phyloP scores from a whole-genome alignment of 1,140 invertebrate genomes.

The Monomorium pharaonis region DNA sequence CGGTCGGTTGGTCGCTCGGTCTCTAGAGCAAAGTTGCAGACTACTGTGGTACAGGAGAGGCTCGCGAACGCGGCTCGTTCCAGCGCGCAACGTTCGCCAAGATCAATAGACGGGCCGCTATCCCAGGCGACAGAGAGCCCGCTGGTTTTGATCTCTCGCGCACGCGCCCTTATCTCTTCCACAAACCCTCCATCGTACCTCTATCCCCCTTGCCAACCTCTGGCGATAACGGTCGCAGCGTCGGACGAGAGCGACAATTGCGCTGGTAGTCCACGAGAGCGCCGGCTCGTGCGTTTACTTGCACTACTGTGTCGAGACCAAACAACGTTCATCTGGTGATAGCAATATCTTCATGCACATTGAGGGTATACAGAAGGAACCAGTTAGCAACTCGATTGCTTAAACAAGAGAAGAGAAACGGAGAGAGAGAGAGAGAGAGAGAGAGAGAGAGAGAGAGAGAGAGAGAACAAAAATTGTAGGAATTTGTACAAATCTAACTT shows the following conservation, averaged over 20 bases:
- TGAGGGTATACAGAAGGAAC: neutral
- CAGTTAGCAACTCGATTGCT: neutral
- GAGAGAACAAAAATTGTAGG: neutral
- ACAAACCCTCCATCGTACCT: neutral
- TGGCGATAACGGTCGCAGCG: constrained; percentile 53
- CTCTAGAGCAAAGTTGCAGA: constrained; percentile 12
- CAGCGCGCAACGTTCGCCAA: constrained; percentile 77
- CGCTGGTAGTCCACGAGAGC: neutral
- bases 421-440: neutral
- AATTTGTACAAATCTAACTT: neutral
- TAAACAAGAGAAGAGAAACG: neutral
- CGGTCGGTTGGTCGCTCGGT: neutral
- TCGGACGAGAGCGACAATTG: constrained; percentile 48
- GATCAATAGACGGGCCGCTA: constrained; percentile 80
- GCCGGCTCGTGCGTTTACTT: constrained; percentile 43
- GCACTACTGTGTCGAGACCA: constrained; percentile 46
- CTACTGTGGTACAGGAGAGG: constrained; percentile 54
- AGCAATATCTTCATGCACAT: constrained; percentile 16
- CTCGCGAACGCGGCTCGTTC: constrained; percentile 65
- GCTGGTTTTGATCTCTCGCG: constrained; percentile 78
- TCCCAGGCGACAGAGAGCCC: constrained; percentile 78
- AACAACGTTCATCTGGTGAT: neutral
- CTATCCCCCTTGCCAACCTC: neutral
- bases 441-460: neutral
- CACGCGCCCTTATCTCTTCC: constrained; percentile 67